A percentile compares a stretch with the other conserved stretches of the same genome.
These are phyloP conservation scores for Nasonia oneida DNA, from an alignment of 2,888 invertebrate genomes.

Conservation along the genomic window DNA sequence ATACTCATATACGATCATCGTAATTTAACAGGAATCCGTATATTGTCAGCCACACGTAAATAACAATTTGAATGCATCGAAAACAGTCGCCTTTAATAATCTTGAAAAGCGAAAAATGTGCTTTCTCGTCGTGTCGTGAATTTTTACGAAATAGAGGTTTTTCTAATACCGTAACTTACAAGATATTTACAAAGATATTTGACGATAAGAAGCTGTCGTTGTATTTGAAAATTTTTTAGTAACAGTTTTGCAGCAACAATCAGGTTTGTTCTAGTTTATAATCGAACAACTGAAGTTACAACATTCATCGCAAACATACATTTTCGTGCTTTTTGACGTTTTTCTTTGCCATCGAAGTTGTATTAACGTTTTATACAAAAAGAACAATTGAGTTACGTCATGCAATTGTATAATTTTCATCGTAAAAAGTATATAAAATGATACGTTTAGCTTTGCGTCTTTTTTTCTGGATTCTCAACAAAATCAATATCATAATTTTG, in stretches of 20 bases:
- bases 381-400: background rate
- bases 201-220: background rate
- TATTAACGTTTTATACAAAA: background rate
- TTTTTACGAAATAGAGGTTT: background rate
- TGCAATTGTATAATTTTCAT: background rate
- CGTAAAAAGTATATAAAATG: background rate
- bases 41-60: background rate
- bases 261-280: background rate
- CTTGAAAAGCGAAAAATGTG: background rate
- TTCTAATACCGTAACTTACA: background rate
- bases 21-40: background rate
- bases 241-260: background rate
- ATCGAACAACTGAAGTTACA: background rate
- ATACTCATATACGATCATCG: background rate
- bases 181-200: background rate
- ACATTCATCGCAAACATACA: background rate
- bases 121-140: background rate
- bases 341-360: background rate
- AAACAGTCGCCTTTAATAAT: background rate
- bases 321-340: background rate
- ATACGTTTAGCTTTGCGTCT: background rate
- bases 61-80: conserved; percentile 2
- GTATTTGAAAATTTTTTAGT: background rate
- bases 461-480: background rate
- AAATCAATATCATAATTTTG: background rate